phyloP scores from a whole-genome alignment of 2,113 vertebrate species.

The Channa argus region DNA sequence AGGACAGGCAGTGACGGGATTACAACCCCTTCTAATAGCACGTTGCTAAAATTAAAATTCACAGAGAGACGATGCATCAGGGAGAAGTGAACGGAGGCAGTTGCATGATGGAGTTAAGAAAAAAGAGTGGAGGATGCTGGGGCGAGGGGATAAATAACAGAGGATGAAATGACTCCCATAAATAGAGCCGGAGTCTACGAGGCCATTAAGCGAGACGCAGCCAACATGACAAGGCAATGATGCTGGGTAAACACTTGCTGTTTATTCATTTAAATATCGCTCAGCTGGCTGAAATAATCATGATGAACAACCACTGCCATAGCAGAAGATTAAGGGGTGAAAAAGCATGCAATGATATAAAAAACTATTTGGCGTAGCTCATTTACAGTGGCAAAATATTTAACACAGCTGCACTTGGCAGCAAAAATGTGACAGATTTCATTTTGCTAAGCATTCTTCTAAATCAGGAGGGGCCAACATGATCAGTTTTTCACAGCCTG shows the following conservation, averaged over 20 bases:
- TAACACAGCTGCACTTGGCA: slow-evolving; percentile 55
- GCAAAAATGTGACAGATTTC: slow-evolving; percentile 68
- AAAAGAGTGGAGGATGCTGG: slow-evolving; percentile 27
- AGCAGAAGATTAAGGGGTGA: slow-evolving; percentile 71
- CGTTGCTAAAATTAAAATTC: slow-evolving; percentile 94
- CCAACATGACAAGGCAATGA: slow-evolving; percentile 90
- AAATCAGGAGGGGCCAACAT: slow-evolving; percentile 68
- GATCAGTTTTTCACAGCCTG: slow-evolving; percentile 71
- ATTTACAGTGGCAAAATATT: slow-evolving; percentile 64
- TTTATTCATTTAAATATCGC: slow-evolving; percentile 89
- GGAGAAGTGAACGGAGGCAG: slow-evolving; percentile 86
- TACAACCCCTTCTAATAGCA: slow-evolving; percentile 88
- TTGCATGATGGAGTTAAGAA: slow-evolving; percentile 87
- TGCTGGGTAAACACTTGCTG: slow-evolving; percentile 90
- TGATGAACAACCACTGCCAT: slow-evolving; percentile 63
- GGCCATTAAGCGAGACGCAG: slow-evolving; percentile 86
- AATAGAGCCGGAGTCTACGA: slow-evolving; percentile 88
- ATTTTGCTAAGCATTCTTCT: slow-evolving; percentile 53
- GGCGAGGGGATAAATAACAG: slow-evolving; percentile 91
- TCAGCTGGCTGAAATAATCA: slow-evolving; percentile 67
- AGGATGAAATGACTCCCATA: slow-evolving; percentile 89
- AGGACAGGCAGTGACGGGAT: slow-evolving; percentile 93
- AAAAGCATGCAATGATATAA: slow-evolving; percentile 67
- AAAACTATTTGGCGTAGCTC: slow-evolving; percentile 73
- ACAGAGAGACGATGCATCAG: slow-evolving; percentile 89